phyloP scores from a whole-genome alignment of 2,888 invertebrate genomes.

The Synanthedon vespiformis region DNA sequence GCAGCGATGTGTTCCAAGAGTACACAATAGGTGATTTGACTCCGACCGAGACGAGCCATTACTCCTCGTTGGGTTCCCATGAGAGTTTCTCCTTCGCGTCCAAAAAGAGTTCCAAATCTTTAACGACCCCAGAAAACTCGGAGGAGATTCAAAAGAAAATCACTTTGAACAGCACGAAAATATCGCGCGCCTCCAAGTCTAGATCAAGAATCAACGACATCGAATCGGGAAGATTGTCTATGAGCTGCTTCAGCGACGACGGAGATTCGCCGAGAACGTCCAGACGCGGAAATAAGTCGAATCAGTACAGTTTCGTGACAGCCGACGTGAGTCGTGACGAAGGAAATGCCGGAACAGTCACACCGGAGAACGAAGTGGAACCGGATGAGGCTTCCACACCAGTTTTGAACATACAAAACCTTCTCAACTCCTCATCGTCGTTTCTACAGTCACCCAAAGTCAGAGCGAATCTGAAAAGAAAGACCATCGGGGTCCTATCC shows the following conservation, averaged over 20 bases:
- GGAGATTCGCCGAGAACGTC: conserved; percentile 27
- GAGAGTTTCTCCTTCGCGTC: neutral
- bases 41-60: conserved; percentile 36
- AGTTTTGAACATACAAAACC: conserved; percentile 39
- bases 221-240: conserved; percentile 21
- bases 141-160: conserved; percentile 23
- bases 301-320: neutral
- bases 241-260: conserved; percentile 9
- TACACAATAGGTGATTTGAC: conserved; percentile 55
- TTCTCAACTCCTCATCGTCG: conserved; percentile 24
- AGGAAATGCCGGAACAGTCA: conserved; percentile 20
- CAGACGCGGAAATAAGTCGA: conserved; percentile 8
- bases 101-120: conserved; percentile 19
- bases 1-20: conserved; percentile 25
- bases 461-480: conserved; percentile 16
- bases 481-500: conserved; percentile 26
- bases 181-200: conserved; percentile 28
- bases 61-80: conserved; percentile 30
- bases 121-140: conserved; percentile 19
- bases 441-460: conserved; percentile 9
- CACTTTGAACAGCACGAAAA: conserved; percentile 25
- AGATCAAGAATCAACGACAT: conserved; percentile 38
- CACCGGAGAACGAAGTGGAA: conserved; percentile 36
- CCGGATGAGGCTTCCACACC: conserved; percentile 43
- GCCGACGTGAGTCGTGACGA: neutral